Evolutionary conservation across 2,113 vertebrate genomes (phyloP).

Genomic region (Ceyx melanurus): DNA sequence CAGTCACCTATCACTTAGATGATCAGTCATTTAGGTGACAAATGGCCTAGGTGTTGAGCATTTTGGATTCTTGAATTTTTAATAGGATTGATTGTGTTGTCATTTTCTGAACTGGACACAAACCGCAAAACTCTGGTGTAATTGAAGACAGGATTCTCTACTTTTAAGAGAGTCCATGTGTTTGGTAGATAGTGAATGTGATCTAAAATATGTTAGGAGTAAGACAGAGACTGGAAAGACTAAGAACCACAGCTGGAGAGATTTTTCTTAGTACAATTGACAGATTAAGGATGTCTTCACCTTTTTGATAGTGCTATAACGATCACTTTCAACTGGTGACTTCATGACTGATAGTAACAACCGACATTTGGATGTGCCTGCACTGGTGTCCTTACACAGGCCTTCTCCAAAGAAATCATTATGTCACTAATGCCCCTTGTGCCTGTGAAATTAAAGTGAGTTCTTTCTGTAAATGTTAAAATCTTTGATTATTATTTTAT

Average conservation of each 20-base stretch:
- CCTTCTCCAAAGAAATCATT: not conserved
- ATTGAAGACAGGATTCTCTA: not conserved
- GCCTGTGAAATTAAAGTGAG: fast-evolving
- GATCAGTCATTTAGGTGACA: not conserved
- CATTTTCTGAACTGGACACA: not conserved
- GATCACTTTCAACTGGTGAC: not conserved
- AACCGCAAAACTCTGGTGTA: not conserved
- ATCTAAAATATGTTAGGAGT: not conserved
- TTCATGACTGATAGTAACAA: not conserved
- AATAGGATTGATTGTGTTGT: not conserved
- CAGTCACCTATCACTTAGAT: fast-evolving
- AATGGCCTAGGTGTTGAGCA: not conserved
- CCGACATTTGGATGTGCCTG: not conserved
- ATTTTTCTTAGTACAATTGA: not conserved
- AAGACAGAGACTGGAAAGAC: not conserved
- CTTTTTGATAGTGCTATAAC: not conserved
- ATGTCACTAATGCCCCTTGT: not conserved
- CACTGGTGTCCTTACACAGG: not conserved
- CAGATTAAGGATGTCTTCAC: not conserved
- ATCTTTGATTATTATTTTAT: not conserved
- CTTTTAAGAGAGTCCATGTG: not conserved
- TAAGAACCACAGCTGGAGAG: not conserved
- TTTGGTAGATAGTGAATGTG: fast-evolving
- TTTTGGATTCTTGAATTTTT: not conserved
- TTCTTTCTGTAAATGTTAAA: not conserved